phyloP scores from a whole-genome alignment of 1,140 invertebrate genomes.

The Melanaphis sacchari region DNA sequence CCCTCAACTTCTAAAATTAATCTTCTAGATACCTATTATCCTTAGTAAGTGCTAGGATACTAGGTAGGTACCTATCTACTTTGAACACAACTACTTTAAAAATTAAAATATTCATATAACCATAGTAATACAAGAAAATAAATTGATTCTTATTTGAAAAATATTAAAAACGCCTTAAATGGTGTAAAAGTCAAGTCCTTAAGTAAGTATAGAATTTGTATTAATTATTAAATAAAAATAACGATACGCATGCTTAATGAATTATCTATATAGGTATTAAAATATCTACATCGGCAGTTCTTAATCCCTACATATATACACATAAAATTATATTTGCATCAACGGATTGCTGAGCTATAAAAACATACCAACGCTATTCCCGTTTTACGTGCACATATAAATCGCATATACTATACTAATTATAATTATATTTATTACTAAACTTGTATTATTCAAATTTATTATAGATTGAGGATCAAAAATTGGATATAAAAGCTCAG shows the following conservation, averaged over 20 bases:
- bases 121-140: too few species aligned
- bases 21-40: too few species aligned
- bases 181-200: too few species aligned
- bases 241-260: neutral
- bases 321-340: neutral
- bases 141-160: too few species aligned
- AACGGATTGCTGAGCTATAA: neutral
- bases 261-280: neutral
- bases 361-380: neutral
- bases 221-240: too few species aligned
- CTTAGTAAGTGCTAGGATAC: too few species aligned
- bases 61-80: too few species aligned
- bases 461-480: slow-evolving; percentile 84
- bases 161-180: too few species aligned
- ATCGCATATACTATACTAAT: neutral
- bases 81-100: too few species aligned
- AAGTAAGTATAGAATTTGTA: too few species aligned
- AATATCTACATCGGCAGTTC: neutral
- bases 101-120: too few species aligned
- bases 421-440: neutral
- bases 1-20: too few species aligned
- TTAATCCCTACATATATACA: neutral
- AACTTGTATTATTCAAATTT: slow-evolving; percentile 34
- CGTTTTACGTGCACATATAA: neutral
- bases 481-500: slow-evolving; percentile 83